A percentile compares a stretch with the other conserved stretches of the same genome.
Evolutionary conservation across 1,140 invertebrate species (phyloP).

Genomic region (Zaprionus gabonicus): DNA sequence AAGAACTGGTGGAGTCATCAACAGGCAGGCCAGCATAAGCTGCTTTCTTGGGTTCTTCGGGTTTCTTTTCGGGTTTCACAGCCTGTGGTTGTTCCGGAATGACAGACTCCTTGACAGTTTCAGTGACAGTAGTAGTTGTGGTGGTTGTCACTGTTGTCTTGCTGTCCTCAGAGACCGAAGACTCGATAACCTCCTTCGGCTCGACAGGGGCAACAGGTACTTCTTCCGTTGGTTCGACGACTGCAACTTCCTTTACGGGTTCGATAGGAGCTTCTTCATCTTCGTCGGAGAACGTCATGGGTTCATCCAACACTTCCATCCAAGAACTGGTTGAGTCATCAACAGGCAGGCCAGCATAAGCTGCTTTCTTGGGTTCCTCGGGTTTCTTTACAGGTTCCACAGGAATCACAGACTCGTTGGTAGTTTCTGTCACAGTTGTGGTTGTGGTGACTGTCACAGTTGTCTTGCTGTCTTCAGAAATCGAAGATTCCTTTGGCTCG

Average conservation of each 20-base stretch:
- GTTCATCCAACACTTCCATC: conserved; percentile 72
- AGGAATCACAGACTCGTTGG: conserved; percentile 5
- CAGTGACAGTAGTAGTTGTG: too few species aligned
- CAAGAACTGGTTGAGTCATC: conserved; percentile 82
- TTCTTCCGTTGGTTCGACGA: not conserved
- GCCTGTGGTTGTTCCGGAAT: too few species aligned
- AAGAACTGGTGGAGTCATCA: too few species aligned
- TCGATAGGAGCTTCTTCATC: conserved; percentile 50
- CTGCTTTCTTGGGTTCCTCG: conserved; percentile 56
- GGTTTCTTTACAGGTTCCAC: conserved; percentile 32
- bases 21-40: too few species aligned
- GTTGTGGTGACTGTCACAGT: conserved; percentile 20
- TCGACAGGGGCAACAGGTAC: not conserved
- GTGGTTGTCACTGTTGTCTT: too few species aligned
- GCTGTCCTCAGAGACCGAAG: too few species aligned
- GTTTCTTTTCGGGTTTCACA: too few species aligned
- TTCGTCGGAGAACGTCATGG: conserved; percentile 84
- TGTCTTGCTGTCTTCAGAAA: conserved; percentile 8
- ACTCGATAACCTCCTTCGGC: not conserved
- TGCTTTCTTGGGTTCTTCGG: too few species aligned
- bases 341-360: conserved; percentile 84
- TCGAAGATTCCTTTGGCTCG: conserved; percentile 7
- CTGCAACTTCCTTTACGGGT: not conserved
- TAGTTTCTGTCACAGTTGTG: conserved; percentile 39
- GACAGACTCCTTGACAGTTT: too few species aligned